Base-by-base conservation (phyloP, 2,113 vertebrate genomes). In the Cottus gobio region DNA sequence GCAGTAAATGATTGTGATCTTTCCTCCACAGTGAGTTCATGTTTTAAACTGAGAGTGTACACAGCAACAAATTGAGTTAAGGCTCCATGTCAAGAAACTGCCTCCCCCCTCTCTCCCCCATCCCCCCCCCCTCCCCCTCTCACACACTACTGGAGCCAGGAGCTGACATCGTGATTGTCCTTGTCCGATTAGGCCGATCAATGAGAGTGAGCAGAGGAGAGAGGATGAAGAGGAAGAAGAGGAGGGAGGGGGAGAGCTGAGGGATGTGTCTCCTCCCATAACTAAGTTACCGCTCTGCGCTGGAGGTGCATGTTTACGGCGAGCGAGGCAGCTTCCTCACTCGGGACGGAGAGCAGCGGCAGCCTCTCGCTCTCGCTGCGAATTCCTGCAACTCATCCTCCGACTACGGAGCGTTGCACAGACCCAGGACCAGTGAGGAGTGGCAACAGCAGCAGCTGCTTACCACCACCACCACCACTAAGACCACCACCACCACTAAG, bases 271-370 rank as follows among this genome's bases (percentile, higher is more conserved):
- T 93, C 92, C 92, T 92, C 93, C 90, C 90, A 94, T 95, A 93
- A 95, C 94, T 93, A 95, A 94, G 93, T 96, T 93, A 88, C 85
- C 79, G 65, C 87, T 93, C 95, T 77, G 88, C 58, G 52, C 84
- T 93, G 93, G 90, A 95, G 90, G 95, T 93, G 92, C 89, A 79
- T 94, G 93, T 96, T 95, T 93, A 93, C 92, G 24, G 66, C 90
- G 88, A 90, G 65, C 44, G 30, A 87, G 88, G 87, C 80, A 90
- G 91, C 89, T 93, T 88, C 89, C 87, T 95, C 94, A 95, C 88
- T 93, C 88, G 82, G 92, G 93, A 92, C 93, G 91, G 65, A 64
- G 11, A 31, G 77, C 61, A 83, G 81, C 78, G 88, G 88, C 89
- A 79, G 89, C 85, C 88, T 80, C 85, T 86, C 87, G 88, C 84